Conservation (phyloP, 2,888 invertebrate species). For the Dryadula phaetusa region DNA sequence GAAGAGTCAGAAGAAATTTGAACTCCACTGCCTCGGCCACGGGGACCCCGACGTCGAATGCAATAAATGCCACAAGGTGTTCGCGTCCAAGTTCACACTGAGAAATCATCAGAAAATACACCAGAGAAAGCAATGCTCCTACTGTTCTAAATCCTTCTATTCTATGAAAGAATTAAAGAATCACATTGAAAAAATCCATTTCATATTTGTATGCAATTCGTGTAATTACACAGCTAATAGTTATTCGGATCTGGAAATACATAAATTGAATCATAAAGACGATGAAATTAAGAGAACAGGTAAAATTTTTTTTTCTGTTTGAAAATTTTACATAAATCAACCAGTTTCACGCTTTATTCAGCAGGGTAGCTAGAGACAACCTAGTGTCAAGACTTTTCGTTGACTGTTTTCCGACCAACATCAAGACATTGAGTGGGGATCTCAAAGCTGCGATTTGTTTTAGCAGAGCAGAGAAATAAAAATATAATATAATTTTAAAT, state of each 20-base stretch:
- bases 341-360: no score
- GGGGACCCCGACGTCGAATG: slow-evolving; percentile 78
- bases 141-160: slow-evolving; percentile 63
- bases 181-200: slow-evolving; percentile 63
- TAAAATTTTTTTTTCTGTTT: not conserved
- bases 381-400: no score
- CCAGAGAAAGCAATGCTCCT: slow-evolving; percentile 61
- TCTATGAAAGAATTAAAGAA: slow-evolving; percentile 54
- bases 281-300: slow-evolving; percentile 44
- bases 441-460: no score
- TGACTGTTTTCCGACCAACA: no score
- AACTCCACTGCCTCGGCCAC: slow-evolving; percentile 69
- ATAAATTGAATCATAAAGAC: slow-evolving; percentile 52
- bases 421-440: no score
- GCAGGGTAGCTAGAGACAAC: no score
- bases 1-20: slow-evolving; percentile 68
- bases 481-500: no score
- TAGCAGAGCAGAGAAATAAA: no score
- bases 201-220: slow-evolving; percentile 57
- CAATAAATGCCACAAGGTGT: slow-evolving; percentile 73
- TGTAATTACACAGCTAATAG: slow-evolving; percentile 57
- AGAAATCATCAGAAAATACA: slow-evolving; percentile 74
- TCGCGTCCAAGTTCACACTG: slow-evolving; percentile 74
- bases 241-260: slow-evolving; percentile 52
- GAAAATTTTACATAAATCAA: no score